A percentile compares a stretch with the other conserved stretches of the same genome.
Conservation (phyloP, 2,113 vertebrate genomes). For the Pachyramphus minor region DNA sequence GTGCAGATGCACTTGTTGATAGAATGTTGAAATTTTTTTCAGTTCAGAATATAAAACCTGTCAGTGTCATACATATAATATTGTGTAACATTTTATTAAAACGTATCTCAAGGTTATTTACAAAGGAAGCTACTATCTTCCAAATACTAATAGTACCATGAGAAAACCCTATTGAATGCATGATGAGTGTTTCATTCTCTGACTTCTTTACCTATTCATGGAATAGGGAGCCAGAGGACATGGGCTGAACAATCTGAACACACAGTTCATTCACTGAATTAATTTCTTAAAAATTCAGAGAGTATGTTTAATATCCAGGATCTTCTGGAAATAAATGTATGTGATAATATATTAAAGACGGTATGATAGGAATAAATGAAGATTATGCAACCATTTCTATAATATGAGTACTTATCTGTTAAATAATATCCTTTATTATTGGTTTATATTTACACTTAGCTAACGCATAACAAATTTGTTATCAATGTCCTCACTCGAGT, state of each 20-base stretch:
- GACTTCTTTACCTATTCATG: background rate
- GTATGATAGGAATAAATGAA: background rate
- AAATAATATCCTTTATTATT: background rate
- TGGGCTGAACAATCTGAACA: background rate
- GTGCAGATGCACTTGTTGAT: background rate
- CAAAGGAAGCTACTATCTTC: background rate
- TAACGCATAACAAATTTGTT: background rate
- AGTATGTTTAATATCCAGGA: background rate
- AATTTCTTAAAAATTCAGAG: background rate
- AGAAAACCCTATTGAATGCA: background rate
- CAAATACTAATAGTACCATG: background rate
- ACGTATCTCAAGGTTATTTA: background rate
- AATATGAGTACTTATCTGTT: background rate
- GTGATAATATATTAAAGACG: background rate
- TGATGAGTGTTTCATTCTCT: background rate
- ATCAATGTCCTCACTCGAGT: background rate
- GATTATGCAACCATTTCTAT: background rate
- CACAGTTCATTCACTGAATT: background rate
- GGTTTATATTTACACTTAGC: background rate
- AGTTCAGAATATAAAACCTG: background rate
- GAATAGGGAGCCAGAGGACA: background rate
- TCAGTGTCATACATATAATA: background rate
- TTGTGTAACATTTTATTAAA: background rate
- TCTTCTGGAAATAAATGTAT: background rate
- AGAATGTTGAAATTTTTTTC: background rate